Evolutionary conservation across 1,140 invertebrate species (phyloP).

Genomic region (Drosophila varians): DNA sequence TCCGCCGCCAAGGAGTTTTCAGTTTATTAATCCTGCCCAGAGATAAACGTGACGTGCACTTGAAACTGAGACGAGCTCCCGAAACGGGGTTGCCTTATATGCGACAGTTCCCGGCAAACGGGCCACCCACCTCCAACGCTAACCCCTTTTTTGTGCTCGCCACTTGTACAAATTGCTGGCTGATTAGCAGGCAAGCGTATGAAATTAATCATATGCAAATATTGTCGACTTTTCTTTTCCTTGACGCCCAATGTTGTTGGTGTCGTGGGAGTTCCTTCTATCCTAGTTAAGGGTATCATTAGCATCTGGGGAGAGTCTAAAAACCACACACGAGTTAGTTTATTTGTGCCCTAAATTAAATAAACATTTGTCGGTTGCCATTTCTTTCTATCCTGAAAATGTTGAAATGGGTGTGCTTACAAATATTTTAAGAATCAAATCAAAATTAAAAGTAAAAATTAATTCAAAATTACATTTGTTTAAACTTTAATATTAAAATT

Average conservation of each 20-base stretch:
- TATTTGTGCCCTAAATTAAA: slow-evolving; percentile 10
- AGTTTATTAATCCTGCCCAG: slow-evolving; percentile 74
- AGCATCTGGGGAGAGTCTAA: not conserved
- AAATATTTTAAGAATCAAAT: too few species aligned
- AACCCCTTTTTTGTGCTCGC: slow-evolving; percentile 39
- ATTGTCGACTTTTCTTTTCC: slow-evolving; percentile 52
- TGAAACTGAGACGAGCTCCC: slow-evolving; percentile 47
- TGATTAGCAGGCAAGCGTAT: slow-evolving; percentile 81
- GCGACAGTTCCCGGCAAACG: slow-evolving; percentile 1
- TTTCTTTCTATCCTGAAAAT: too few species aligned
- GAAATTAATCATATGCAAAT: slow-evolving; percentile 82
- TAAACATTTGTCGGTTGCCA: not conserved
- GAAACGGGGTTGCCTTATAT: slow-evolving; percentile 25
- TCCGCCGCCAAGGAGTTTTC: slow-evolving; percentile 34
- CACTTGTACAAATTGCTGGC: slow-evolving; percentile 75
- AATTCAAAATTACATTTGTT: too few species aligned
- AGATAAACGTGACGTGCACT: slow-evolving; percentile 77
- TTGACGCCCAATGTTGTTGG: slow-evolving; percentile 38
- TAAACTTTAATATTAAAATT: too few species aligned
- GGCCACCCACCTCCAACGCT: not conserved
- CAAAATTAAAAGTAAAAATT: too few species aligned
- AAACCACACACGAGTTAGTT: slow-evolving; percentile 2
- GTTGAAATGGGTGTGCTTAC: too few species aligned
- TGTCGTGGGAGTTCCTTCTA: slow-evolving; percentile 25
- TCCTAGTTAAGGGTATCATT: slow-evolving; percentile 28